A percentile compares a stretch with the other conserved stretches of the same genome.
Conservation (phyloP, 2,797 vertebrate species). For the Clarias fuscus region DNA sequence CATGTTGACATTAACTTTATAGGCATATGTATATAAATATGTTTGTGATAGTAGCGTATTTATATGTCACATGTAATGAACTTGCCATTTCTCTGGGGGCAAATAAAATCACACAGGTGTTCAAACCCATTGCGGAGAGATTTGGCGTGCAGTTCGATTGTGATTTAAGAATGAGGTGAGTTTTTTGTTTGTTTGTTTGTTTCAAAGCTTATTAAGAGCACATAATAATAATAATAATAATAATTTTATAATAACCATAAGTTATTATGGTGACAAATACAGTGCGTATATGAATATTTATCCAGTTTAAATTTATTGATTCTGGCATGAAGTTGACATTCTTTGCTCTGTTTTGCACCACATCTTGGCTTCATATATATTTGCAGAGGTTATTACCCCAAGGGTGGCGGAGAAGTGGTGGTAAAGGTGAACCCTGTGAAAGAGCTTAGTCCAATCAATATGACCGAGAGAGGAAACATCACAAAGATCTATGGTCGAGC, state of each 20-base stretch:
- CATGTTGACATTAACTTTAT: background rate
- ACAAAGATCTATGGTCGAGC: slow-evolving; percentile 92
- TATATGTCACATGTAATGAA: background rate
- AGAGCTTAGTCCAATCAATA: slow-evolving; percentile 81
- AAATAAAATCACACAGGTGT: slow-evolving; percentile 79
- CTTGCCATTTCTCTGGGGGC: background rate
- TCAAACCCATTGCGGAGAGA: slow-evolving; percentile 89
- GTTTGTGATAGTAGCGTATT: background rate
- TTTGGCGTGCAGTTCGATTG: slow-evolving; percentile 90
- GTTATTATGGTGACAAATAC: background rate
- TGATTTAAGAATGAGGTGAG: slow-evolving; percentile 88
- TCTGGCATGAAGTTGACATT: background rate
- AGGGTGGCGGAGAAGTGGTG: slow-evolving; percentile 90
- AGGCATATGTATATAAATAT: background rate
- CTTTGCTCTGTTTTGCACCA: background rate
- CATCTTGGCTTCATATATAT: background rate
- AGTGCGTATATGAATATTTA: background rate
- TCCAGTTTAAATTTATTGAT: background rate
- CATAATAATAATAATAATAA: no score
- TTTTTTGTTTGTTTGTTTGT: background rate
- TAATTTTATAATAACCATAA: no score
- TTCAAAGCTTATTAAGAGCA: background rate
- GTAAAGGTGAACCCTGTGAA: slow-evolving; percentile 87
- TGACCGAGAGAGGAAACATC: slow-evolving; percentile 89
- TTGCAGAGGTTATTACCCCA: slow-evolving; percentile 92